Conservation (phyloP, 2,888 invertebrate species). For the Yponomeuta cagnagella region DNA sequence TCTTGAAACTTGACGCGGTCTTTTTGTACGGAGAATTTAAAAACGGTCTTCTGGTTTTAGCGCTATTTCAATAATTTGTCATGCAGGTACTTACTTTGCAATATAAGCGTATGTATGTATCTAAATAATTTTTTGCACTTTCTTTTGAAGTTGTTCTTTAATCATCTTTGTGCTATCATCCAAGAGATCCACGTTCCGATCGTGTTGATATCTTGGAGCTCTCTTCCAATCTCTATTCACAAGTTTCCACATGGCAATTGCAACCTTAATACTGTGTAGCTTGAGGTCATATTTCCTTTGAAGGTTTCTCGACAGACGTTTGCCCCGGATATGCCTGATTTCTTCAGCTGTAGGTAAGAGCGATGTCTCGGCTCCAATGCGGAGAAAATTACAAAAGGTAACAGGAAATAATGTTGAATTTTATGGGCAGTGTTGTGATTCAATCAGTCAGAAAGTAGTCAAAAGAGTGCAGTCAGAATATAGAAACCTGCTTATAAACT, state of each 20-base stretch:
- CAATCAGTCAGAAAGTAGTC: neutral
- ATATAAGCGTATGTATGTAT: neutral
- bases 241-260: neutral
- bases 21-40: no score
- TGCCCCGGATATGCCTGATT: conserved; percentile 57
- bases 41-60: no score
- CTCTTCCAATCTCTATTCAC: conserved; percentile 14
- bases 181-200: conserved; percentile 39
- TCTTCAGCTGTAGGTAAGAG: conserved; percentile 42
- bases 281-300: neutral
- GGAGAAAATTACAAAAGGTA: neutral
- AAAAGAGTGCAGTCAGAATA: neutral
- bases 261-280: neutral
- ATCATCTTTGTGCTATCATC: neutral
- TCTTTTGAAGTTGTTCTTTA: neutral
- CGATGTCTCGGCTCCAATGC: conserved; percentile 30
- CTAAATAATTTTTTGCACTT: neutral
- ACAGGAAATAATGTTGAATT: neutral
- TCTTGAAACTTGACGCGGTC: no score
- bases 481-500: no score
- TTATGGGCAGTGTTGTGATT: neutral
- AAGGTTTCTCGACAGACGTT: neutral
- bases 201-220: conserved; percentile 30
- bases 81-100: no score
- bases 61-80: no score